Evolutionary conservation across 2,113 vertebrate genomes (phyloP).

Genomic region (Forbesichthys papilliferus): DNA sequence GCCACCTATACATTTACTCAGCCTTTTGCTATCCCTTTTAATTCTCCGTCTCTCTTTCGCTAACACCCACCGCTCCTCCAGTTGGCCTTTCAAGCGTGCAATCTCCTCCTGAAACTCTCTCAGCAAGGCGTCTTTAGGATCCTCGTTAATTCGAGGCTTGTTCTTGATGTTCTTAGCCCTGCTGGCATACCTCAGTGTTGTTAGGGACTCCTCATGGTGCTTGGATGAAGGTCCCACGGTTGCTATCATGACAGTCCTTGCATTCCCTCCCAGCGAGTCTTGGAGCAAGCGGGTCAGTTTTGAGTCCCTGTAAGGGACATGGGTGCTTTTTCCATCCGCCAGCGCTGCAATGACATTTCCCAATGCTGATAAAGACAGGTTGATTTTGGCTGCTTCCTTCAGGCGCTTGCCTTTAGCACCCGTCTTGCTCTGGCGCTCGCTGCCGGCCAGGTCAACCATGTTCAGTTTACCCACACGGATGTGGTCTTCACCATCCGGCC

Average conservation of each 20-base stretch:
- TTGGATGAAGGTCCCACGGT: slow-evolving; percentile 89
- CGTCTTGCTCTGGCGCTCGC: slow-evolving; percentile 90
- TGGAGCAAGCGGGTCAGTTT: slow-evolving; percentile 95
- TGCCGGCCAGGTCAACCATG: slow-evolving; percentile 95
- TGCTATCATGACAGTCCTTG: slow-evolving; percentile 96
- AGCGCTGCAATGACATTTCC: slow-evolving; percentile 97
- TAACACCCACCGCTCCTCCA: slow-evolving; percentile 88
- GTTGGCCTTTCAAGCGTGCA: slow-evolving; percentile 87
- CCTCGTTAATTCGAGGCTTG: slow-evolving; percentile 93
- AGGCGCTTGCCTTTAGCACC: slow-evolving; percentile 83
- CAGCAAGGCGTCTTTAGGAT: slow-evolving; percentile 94
- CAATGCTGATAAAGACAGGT: slow-evolving; percentile 92
- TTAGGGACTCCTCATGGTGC: slow-evolving; percentile 89
- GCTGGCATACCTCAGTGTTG: slow-evolving; percentile 92
- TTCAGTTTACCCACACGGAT: slow-evolving; percentile 97
- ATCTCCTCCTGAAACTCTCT: slow-evolving; percentile 97
- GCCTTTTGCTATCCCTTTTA: slow-evolving; percentile 81
- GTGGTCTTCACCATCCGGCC: slow-evolving; percentile 88
- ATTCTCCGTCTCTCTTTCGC: slow-evolving; percentile 85
- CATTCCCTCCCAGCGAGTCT: slow-evolving; percentile 94
- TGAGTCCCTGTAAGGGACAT: slow-evolving; percentile 95
- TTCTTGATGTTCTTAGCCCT: slow-evolving; percentile 98
- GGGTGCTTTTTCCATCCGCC: slow-evolving; percentile 88
- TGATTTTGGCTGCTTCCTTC: slow-evolving; percentile 95
- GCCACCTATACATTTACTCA: slow-evolving; percentile 65